Evolutionary conservation across 2,113 vertebrate genomes (phyloP).

Genomic region (Nasalis larvatus): DNA sequence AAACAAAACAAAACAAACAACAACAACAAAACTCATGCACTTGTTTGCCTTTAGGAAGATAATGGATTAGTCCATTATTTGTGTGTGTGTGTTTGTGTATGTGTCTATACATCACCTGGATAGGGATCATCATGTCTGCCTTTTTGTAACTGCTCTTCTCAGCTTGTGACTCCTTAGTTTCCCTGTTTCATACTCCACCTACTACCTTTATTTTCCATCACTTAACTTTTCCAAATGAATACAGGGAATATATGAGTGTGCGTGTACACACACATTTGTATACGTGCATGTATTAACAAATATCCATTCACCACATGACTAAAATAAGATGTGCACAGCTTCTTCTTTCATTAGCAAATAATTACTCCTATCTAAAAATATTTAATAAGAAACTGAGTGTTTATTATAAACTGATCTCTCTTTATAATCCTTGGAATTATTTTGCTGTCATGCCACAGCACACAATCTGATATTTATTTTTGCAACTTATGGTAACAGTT

Average conservation of each 20-base stretch:
- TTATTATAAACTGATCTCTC: background rate
- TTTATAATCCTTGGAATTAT: background rate
- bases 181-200: background rate
- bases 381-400: background rate
- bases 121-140: background rate
- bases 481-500: slow-evolving; percentile 33
- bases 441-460: slow-evolving; percentile 35
- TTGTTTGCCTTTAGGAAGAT: background rate
- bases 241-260: background rate
- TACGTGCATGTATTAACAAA: background rate
- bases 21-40: background rate
- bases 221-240: background rate
- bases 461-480: slow-evolving; percentile 64
- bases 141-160: background rate
- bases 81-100: background rate
- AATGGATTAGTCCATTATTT: background rate
- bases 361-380: slow-evolving; percentile 9
- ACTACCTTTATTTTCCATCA: background rate
- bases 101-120: no score
- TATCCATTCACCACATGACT: background rate
- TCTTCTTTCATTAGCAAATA: background rate
- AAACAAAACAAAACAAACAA: background rate
- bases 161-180: background rate
- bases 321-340: background rate
- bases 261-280: background rate